These are phyloP conservation scores for Benthosema pterotum DNA, from an alignment of 2,797 vertebrate species.

Conservation along the genomic window DNA sequence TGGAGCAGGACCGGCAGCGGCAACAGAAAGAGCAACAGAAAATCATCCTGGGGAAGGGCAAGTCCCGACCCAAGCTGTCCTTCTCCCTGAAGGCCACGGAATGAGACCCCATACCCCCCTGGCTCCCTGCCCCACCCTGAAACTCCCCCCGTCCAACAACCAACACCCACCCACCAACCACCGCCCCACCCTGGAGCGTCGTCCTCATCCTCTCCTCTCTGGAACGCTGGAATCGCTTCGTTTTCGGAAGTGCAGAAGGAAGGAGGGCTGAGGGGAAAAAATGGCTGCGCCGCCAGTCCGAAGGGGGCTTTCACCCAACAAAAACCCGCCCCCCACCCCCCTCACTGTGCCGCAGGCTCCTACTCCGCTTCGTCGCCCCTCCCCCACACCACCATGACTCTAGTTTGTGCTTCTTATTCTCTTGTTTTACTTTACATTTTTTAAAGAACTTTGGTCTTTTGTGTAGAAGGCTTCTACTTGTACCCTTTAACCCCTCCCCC, in stretches of 20 bases:
- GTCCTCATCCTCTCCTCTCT: constrained; percentile 60
- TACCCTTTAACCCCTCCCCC: constrained; percentile 9
- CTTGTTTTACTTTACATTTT: constrained; percentile 52
- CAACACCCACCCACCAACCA: constrained; percentile 15
- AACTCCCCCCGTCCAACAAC: constrained; percentile 17
- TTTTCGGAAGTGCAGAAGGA: constrained; percentile 88
- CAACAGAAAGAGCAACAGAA: constrained; percentile 99
- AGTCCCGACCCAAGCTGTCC: constrained; percentile 98
- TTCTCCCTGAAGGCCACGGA: constrained; percentile 96
- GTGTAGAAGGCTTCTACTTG: constrained; percentile 65
- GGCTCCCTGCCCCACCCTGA: constrained; percentile 40
- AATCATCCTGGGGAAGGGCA: constrained; percentile 98
- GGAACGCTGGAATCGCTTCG: constrained; percentile 87
- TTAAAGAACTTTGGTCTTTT: constrained; percentile 67
- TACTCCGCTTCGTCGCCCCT: constrained; percentile 25
- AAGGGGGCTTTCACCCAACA: background rate
- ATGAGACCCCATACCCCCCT: constrained; percentile 77
- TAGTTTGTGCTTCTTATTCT: constrained; percentile 47
- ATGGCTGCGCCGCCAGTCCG: constrained; percentile 14
- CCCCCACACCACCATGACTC: constrained; percentile 49
- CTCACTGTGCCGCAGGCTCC: constrained; percentile 15
- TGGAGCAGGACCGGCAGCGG: constrained; percentile 97
- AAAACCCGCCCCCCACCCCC: background rate
- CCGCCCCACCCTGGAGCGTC: constrained; percentile 48
- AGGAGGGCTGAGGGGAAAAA: constrained; percentile 41